Percentiles rank a stretch among this genome's conserved stretches.
Evolutionary conservation across 2,797 vertebrate genomes (phyloP).

Genomic region (Emys orbicularis): DNA sequence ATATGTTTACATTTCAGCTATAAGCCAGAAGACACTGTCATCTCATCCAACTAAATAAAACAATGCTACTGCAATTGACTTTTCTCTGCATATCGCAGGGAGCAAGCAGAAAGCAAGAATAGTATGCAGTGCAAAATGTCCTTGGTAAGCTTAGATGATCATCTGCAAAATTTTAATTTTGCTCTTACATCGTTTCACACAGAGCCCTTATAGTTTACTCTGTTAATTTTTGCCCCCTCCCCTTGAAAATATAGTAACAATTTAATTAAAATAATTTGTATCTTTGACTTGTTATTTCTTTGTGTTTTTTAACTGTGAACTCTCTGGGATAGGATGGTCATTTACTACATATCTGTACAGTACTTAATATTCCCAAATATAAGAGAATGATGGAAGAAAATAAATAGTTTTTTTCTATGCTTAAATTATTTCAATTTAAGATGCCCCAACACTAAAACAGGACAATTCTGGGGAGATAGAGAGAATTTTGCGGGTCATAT

Average conservation of each 20-base stretch:
- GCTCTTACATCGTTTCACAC: background rate
- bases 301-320: background rate
- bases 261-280: background rate
- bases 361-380: background rate
- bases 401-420: background rate
- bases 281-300: background rate
- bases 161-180: background rate
- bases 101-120: background rate
- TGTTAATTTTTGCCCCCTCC: background rate
- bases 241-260: background rate
- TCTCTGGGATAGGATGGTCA: background rate
- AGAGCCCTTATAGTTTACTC: background rate
- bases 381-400: background rate
- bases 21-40: background rate
- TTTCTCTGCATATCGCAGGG: background rate
- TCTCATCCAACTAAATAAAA: background rate
- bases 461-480: background rate
- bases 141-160: background rate
- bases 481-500: background rate
- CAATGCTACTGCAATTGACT: background rate
- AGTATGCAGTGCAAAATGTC: background rate
- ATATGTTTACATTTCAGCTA: background rate
- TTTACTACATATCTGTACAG: background rate
- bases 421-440: background rate
- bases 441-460: background rate